A percentile compares a stretch with the other conserved stretches of the same genome.
These are phyloP conservation scores for Cyanoderma ruficeps DNA, from an alignment of 2,113 vertebrate species.

Conservation along the genomic window DNA sequence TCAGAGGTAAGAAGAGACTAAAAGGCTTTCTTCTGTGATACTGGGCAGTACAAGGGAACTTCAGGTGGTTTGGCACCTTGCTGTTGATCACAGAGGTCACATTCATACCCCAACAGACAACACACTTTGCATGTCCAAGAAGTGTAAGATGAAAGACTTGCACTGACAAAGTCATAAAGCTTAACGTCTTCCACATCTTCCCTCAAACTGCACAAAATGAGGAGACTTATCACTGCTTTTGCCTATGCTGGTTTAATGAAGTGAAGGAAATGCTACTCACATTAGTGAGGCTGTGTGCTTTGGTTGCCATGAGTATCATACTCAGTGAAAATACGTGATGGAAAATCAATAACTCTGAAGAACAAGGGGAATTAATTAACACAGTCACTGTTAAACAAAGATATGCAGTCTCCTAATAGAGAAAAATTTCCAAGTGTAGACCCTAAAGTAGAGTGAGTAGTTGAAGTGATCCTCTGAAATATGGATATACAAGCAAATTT, in stretches of 20 bases:
- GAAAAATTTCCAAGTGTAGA: background rate
- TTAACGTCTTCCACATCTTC: background rate
- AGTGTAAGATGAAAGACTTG: background rate
- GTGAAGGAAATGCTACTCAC: background rate
- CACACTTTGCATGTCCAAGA: accelerated
- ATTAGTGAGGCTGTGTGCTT: background rate
- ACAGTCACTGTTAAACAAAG: background rate
- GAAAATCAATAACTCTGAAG: background rate
- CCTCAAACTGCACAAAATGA: background rate
- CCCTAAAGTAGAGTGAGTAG: background rate
- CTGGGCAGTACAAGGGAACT: background rate
- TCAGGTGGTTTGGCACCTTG: background rate
- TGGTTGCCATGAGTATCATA: background rate
- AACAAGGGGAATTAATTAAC: background rate
- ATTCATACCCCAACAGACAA: background rate
- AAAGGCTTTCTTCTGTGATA: background rate
- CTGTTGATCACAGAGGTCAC: background rate
- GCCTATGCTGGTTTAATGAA: background rate
- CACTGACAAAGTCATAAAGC: background rate
- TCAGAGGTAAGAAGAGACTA: background rate
- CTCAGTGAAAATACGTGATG: background rate
- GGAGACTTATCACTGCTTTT: background rate
- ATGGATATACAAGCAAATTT: background rate
- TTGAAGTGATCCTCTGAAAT: background rate
- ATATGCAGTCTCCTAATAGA: background rate